A percentile compares a stretch with the other conserved stretches of the same genome.
phyloP scores from a whole-genome alignment of 2,888 invertebrate species.

The Trichacis sp. region DNA sequence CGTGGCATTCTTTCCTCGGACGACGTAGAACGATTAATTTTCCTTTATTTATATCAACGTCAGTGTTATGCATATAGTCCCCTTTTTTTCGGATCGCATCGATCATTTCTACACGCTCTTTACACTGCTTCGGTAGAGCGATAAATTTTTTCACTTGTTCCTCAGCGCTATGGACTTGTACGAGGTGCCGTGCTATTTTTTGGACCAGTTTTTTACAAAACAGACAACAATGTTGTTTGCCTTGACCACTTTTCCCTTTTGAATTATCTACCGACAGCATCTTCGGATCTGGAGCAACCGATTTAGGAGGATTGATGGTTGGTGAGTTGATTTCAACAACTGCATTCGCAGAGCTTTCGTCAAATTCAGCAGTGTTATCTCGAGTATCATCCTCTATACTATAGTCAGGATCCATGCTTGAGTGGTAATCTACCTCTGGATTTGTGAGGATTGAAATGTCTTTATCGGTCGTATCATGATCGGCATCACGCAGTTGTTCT shows the following conservation, averaged over 20 bases:
- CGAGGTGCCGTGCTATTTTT: background rate
- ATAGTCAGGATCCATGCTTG: too few relatives aligned
- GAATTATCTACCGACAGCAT: too few relatives aligned
- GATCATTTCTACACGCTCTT: background rate
- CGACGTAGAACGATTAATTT: conserved; percentile 6
- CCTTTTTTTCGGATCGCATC: background rate
- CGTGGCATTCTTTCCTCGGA: background rate
- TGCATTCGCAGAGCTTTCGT: too few relatives aligned
- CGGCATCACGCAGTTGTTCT: too few relatives aligned
- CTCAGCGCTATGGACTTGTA: background rate
- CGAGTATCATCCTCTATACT: too few relatives aligned
- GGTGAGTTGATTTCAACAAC: too few relatives aligned
- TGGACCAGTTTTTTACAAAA: background rate
- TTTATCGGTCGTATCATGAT: too few relatives aligned
- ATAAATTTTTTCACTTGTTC: background rate
- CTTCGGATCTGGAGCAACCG: too few relatives aligned
- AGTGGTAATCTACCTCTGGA: too few relatives aligned
- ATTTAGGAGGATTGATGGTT: too few relatives aligned
- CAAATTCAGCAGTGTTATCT: too few relatives aligned
- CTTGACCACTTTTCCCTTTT: background rate
- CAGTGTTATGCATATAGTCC: background rate
- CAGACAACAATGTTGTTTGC: background rate
- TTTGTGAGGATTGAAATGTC: too few relatives aligned
- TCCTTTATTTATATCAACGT: background rate
- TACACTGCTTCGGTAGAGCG: background rate